Base-by-base conservation (phyloP, 1,140 invertebrate genomes). In the Zaprionus vittiger region DNA sequence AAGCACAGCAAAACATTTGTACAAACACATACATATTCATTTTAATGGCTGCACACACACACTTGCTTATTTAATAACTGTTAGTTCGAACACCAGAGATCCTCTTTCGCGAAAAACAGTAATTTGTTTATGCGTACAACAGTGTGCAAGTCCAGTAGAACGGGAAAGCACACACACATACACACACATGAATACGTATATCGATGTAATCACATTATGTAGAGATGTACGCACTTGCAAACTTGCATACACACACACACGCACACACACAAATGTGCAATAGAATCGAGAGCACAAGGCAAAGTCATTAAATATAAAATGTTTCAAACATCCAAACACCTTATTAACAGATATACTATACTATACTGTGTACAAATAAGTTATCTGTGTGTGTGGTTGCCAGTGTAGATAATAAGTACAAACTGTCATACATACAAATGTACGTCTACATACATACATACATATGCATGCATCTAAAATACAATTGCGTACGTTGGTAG, bases 301-400 rank as follows among this genome's bases (percentile, higher is more conserved):
- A 74, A 68, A 61, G 59, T 54, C 67, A 74, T 74, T 62, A 74
- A 62, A 69, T 62, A 44, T 55, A 34, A 73, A 68, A 60, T 67
- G 64, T 68, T 73, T 68, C 17, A 73, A 73, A 73, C 71, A 68
- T 68, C 26, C 54, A 57, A 74, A 62, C 47, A 74, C 47, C 37
- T 74, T 68, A 73, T 61, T 74, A 69, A 54, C 72, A 69, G 72
- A 62, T 74, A 74, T 74, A 69, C 49, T 69, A n/a, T n/a, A n/a
- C n/a, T n/a, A n/a, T n/a, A n/a, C n/a, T 69, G 66, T 47, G 20
- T 49, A 49, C 55, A 59, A 67, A 67, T 59, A 37, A 49, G 41
- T 24, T 49, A 7, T 49, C 7, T 56, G 28, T 56, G 28, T 74
- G 65, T 62, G 37, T 74, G 56, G 65, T 69, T 69, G 65, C 65